Base-by-base conservation (phyloP, 37 sponge, comb jelly and placozoan genomes). In the Agelas oroides region DNA sequence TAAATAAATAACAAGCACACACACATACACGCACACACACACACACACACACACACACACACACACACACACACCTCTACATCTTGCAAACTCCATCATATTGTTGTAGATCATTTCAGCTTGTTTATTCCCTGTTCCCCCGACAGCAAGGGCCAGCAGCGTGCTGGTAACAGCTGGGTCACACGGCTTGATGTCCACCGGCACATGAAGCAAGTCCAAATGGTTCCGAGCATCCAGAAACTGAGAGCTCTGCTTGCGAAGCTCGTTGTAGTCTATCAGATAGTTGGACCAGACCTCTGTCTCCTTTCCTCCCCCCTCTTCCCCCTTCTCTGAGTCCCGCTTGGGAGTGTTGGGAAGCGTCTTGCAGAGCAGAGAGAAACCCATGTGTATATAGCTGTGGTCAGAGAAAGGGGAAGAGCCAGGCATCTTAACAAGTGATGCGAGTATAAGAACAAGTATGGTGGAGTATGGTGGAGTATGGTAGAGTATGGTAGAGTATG, bases 21-120 rank as follows among this genome's bases (percentile, higher is more conserved):
- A n/a, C n/a, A n/a, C n/a, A n/a, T n/a, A n/a, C n/a, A n/a, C n/a
- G n/a, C n/a, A n/a, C n/a, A n/a, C n/a, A n/a, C n/a, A n/a, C n/a
- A n/a, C n/a, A n/a, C n/a, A n/a, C n/a, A n/a, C n/a, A n/a, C n/a
- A n/a, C n/a, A n/a, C n/a, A n/a, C n/a, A n/a, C n/a, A n/a, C n/a
- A n/a, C n/a, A n/a, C n/a, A n/a, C n/a, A n/a, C n/a, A 24, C 81
- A 17, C 6, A 89, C 89, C 84, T 83, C 67, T 83, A 13, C 32
- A 24, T 13, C 24, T 71, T 13, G 89, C 89, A 54, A 78, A 71
- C 12, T 77, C 78, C 84, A 89, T 69, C 89, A 89, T 89, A 66
- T 60, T 25, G 17, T 77, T 53, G 65, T 89, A 89, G 36, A 89
- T 39, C 5, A 18, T 78, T 8, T 71, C 66, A 17, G 83, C 84